phyloP scores from a whole-genome alignment of 2,888 invertebrate species.

The Oligia strigilis region DNA sequence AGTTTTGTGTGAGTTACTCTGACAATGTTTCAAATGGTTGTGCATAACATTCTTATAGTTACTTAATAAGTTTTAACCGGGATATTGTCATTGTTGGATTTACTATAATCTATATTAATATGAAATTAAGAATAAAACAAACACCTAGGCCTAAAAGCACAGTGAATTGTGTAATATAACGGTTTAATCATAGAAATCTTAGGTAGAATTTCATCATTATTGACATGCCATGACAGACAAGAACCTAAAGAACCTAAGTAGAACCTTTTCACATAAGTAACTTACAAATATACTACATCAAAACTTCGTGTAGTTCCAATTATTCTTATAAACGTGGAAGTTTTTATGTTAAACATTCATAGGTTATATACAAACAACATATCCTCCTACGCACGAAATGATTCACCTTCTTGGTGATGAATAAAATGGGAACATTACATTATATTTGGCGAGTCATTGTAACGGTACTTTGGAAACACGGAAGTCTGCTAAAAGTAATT shows the following conservation, averaged over 20 bases:
- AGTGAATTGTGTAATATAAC: neutral
- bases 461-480: constrained; percentile 64
- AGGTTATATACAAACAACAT: constrained; percentile 47
- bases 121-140: neutral
- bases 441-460: constrained; percentile 70
- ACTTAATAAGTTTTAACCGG: constrained; percentile 15
- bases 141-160: neutral
- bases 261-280: neutral
- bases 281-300: neutral
- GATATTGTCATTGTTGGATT: constrained; percentile 8
- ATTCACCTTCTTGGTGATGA: constrained; percentile 70
- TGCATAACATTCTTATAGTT: constrained; percentile 40
- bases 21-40: constrained; percentile 38
- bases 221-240: neutral
- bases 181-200: neutral
- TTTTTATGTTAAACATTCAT: constrained; percentile 51
- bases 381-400: constrained; percentile 70
- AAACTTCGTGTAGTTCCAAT: constrained; percentile 18
- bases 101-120: constrained; percentile 6
- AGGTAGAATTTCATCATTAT: constrained; percentile 2
- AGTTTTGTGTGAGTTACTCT: constrained; percentile 70
- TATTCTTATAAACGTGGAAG: constrained; percentile 40
- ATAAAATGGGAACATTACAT: constrained; percentile 62
- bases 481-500: constrained; percentile 58
- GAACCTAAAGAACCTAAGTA: neutral